Evolutionary conservation across 1,140 invertebrate genomes (phyloP).

Genomic region (Heliconius hermathena): DNA sequence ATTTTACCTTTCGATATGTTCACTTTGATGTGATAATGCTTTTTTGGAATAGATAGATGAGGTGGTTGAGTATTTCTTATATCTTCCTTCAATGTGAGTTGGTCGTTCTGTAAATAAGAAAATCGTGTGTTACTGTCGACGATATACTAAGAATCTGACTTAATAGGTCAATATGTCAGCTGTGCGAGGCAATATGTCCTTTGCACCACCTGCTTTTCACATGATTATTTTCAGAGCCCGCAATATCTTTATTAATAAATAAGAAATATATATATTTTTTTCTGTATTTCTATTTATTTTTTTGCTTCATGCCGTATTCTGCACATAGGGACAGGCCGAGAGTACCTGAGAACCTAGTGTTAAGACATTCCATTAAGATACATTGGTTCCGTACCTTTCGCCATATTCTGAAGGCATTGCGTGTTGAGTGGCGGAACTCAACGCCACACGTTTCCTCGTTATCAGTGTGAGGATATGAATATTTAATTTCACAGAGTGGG

Average conservation of each 20-base stretch:
- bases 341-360: no score
- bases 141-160: background rate
- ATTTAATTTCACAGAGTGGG: no score
- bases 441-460: no score
- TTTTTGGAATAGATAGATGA: constrained; percentile 77
- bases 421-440: no score
- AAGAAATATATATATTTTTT: background rate
- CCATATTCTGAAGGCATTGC: no score
- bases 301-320: no score
- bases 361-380: no score
- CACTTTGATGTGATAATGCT: constrained; percentile 74
- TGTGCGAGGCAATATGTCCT: constrained; percentile 23
- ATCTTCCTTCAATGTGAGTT: constrained; percentile 75
- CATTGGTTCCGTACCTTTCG: no score
- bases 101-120: constrained; percentile 66
- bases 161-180: background rate
- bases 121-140: constrained; percentile 17
- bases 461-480: no score
- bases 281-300: no score
- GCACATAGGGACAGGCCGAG: no score
- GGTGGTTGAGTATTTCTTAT: constrained; percentile 77
- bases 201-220: constrained; percentile 22
- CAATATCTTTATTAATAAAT: background rate
- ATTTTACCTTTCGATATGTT: constrained; percentile 73
- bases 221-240: constrained; percentile 8